These are phyloP conservation scores for Eupithecia subumbrata DNA, from an alignment of 2,888 invertebrate species.

Conservation along the genomic window DNA sequence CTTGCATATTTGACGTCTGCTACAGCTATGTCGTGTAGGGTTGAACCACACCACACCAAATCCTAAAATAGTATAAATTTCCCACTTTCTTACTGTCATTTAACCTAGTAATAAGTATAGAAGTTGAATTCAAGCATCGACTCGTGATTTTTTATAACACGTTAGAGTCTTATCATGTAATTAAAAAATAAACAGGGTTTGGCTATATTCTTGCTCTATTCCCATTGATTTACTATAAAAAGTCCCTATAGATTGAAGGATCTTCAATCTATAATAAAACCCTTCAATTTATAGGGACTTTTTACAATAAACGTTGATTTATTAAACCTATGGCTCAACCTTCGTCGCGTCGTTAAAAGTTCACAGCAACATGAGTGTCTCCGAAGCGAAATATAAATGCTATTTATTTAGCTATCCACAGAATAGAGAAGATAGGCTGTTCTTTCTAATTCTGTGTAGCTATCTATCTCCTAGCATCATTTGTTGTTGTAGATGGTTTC, in stretches of 20 bases:
- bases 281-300: too few relatives aligned
- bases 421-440: too few relatives aligned
- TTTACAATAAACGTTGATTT: neutral
- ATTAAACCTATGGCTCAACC: neutral
- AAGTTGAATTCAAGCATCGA: neutral
- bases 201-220: neutral
- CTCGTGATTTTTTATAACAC: neutral
- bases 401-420: too few relatives aligned
- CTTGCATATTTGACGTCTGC: constrained; percentile 42
- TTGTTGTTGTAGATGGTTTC: neutral
- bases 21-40: constrained; percentile 25
- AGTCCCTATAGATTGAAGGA: neutral
- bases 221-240: neutral
- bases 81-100: neutral
- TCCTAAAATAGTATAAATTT: neutral
- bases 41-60: neutral
- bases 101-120: neutral
- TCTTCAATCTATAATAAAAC: too few relatives aligned
- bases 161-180: neutral
- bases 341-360: neutral
- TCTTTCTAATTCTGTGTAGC: too few relatives aligned
- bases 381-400: too few relatives aligned
- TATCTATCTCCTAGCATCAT: neutral
- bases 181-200: neutral
- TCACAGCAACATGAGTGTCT: neutral